Evolutionary conservation across 2,113 vertebrate species (phyloP).

Genomic region (Anarhynchus alexandrinus): DNA sequence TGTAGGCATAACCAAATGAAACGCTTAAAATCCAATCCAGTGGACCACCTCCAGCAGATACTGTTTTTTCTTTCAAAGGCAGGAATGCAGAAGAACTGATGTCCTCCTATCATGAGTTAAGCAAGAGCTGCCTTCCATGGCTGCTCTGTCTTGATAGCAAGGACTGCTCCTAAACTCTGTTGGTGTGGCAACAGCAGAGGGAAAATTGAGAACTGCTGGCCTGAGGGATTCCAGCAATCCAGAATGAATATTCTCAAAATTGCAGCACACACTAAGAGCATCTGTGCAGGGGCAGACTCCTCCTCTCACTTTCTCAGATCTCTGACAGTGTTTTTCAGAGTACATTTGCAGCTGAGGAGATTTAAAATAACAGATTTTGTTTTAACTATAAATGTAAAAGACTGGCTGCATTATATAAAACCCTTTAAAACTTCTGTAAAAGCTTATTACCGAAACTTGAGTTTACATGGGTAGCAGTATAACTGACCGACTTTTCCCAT

Average conservation of each 20-base stretch:
- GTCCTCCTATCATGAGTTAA: not conserved
- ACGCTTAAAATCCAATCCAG: not conserved
- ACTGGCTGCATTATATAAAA: constrained; percentile 50
- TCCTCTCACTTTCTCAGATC: constrained; percentile 70
- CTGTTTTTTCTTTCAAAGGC: not conserved
- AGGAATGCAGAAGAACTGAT: not conserved
- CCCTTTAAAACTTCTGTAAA: constrained; percentile 41
- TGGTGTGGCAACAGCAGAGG: constrained; percentile 44
- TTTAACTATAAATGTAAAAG: constrained; percentile 68
- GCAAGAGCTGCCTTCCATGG: not conserved
- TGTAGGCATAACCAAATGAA: not conserved
- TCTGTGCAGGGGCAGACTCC: constrained; percentile 68
- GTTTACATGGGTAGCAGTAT: not conserved
- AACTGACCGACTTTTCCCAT: not conserved
- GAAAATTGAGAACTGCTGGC: constrained; percentile 58
- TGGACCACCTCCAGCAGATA: not conserved
- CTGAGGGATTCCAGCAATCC: constrained; percentile 62
- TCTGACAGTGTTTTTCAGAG: constrained; percentile 66
- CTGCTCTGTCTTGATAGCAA: not conserved
- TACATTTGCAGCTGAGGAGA: constrained; percentile 67
- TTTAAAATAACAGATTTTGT: constrained; percentile 68
- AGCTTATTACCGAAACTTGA: constrained; percentile 12
- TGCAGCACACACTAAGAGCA: constrained; percentile 58
- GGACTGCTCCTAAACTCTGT: not conserved
- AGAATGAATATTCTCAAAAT: constrained; percentile 60